These are phyloP conservation scores for Aleiodes alternator DNA, from an alignment of 2,888 invertebrate genomes.

Conservation along the genomic window DNA sequence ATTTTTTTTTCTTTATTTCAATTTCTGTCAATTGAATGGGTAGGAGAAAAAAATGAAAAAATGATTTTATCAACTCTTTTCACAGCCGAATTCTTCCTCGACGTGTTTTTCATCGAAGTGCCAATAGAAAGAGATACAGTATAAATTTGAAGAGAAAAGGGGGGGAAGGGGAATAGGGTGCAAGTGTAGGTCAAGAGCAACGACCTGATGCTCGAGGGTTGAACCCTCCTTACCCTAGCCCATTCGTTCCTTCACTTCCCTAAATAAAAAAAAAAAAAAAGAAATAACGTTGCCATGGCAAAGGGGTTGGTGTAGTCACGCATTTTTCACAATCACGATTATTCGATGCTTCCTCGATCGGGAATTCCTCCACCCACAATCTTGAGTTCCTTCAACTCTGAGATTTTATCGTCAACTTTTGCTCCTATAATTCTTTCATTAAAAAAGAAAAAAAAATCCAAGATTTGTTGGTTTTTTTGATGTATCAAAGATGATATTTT, in stretches of 20 bases:
- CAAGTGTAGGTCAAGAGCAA: constrained; percentile 72
- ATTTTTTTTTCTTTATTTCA: constrained; percentile 6
- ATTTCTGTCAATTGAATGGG: constrained; percentile 60
- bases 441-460: too few relatives aligned
- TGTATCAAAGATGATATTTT: too few relatives aligned
- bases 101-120: not conserved
- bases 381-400: constrained; percentile 38
- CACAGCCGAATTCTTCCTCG: too few relatives aligned
- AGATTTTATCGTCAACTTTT: constrained; percentile 61
- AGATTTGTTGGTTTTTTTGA: too few relatives aligned
- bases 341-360: constrained; percentile 24
- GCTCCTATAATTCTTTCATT: too few relatives aligned
- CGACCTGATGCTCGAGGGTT: constrained; percentile 65
- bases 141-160: constrained; percentile 21
- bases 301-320: constrained; percentile 11
- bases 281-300: constrained; percentile 61
- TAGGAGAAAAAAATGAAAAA: constrained; percentile 51
- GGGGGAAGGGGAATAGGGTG: constrained; percentile 39
- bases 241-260: constrained; percentile 49
- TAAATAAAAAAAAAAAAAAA: constrained; percentile 39
- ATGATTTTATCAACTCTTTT: too few relatives aligned
- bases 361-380: not conserved
- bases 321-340: constrained; percentile 47
- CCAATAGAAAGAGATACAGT: constrained; percentile 13
- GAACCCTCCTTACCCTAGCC: constrained; percentile 54